phyloP scores from a whole-genome alignment of 2,113 vertebrate species.

The Lasiurus borealis region DNA sequence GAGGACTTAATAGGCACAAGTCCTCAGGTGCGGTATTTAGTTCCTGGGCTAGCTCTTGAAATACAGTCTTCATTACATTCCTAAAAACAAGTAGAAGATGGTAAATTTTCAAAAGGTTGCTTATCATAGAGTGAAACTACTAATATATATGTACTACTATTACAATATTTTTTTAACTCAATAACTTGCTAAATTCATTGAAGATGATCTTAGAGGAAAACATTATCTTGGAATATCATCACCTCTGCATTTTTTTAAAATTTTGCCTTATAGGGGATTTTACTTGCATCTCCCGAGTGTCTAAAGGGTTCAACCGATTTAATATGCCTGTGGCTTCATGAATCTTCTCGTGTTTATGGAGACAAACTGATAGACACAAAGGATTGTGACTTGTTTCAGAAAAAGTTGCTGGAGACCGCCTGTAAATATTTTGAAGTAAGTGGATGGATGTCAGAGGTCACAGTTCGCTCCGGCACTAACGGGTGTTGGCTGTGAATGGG shows the following conservation, averaged over 20 bases:
- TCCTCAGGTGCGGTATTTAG: neutral
- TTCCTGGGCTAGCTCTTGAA: neutral
- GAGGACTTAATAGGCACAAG: neutral
- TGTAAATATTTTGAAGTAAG: constrained; percentile 89
- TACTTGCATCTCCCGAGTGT: constrained; percentile 87
- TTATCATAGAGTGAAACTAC: neutral
- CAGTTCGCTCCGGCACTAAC: neutral
- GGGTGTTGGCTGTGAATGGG: rapidly evolving
- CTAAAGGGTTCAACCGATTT: constrained; percentile 85
- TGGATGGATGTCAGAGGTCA: neutral
- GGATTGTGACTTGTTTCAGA: constrained; percentile 88
- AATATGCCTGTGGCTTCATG: constrained; percentile 88
- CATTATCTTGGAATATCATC: neutral
- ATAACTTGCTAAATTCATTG: constrained; percentile 5
- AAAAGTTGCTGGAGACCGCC: constrained; percentile 85
- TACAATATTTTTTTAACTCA: neutral
- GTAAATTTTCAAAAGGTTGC: neutral
- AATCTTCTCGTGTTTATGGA: constrained; percentile 89
- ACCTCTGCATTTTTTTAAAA: neutral
- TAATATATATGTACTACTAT: neutral
- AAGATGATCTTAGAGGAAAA: neutral
- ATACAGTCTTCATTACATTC: neutral
- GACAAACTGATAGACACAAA: constrained; percentile 88
- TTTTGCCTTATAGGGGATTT: constrained; percentile 86
- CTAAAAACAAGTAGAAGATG: neutral